phyloP scores from a whole-genome alignment of 2,797 vertebrate species.

The Potorous gilbertii region DNA sequence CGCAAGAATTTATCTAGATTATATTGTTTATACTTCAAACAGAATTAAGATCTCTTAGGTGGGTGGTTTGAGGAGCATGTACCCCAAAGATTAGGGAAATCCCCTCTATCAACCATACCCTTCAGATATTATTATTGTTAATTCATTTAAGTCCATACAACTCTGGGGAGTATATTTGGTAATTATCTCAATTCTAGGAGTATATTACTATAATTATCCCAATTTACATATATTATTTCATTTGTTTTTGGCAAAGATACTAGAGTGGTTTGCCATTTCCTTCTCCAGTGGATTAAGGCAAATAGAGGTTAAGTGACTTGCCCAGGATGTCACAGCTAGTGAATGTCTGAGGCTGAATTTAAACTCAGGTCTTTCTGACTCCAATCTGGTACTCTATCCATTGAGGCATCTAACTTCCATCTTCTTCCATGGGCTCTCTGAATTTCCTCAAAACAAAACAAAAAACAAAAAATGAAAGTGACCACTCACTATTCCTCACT shows the following conservation, averaged over 20 bases:
- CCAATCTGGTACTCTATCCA: background rate
- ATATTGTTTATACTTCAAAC: background rate
- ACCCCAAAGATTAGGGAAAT: background rate
- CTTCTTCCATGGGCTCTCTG: background rate
- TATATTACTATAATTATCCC: too few relatives aligned
- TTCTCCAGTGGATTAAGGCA: background rate
- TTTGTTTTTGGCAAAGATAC: background rate
- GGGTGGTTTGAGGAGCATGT: background rate
- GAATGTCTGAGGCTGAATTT: background rate
- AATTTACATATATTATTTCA: too few relatives aligned
- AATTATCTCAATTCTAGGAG: too few relatives aligned
- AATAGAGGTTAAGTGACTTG: background rate
- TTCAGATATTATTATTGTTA: background rate
- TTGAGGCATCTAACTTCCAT: background rate
- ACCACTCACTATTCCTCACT: too few relatives aligned
- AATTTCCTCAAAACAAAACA: background rate
- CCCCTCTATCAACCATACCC: background rate
- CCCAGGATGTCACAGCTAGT: background rate
- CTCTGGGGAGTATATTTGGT: too few relatives aligned
- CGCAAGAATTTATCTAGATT: background rate
- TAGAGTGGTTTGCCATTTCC: background rate
- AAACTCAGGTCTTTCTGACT: background rate
- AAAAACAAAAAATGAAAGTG: too few relatives aligned
- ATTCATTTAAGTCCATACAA: too few relatives aligned
- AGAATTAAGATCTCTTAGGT: background rate